These are phyloP conservation scores for Myotis findleyi DNA, from an alignment of 2,797 vertebrate genomes.

Conservation along the genomic window DNA sequence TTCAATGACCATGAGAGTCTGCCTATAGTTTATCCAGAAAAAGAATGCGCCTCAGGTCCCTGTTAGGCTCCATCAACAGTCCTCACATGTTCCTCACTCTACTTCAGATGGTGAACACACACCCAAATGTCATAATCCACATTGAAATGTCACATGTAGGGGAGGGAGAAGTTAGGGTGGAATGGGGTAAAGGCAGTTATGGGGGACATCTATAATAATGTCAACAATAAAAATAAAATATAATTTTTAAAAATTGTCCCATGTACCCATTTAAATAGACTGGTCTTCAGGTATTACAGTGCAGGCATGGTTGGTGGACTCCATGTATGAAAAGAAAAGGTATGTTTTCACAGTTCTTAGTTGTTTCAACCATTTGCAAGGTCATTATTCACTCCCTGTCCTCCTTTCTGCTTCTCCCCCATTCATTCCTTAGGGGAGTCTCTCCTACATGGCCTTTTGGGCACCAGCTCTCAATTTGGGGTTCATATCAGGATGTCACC, in stretches of 20 bases:
- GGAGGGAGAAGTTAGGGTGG: too few species aligned
- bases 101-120: neutral
- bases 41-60: neutral
- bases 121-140: neutral
- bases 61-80: neutral
- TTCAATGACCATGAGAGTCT: neutral
- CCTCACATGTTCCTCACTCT: neutral
- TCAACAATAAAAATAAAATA: too few species aligned
- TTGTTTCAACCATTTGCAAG: neutral
- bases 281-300: neutral
- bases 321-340: neutral
- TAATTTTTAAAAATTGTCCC: too few species aligned
- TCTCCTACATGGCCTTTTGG: conserved; percentile 7
- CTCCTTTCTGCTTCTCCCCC: conserved; percentile 4
- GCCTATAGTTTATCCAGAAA: neutral
- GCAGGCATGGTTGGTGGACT: neutral
- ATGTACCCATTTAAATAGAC: neutral
- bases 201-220: too few species aligned
- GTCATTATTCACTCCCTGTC: neutral
- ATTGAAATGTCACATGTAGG: conserved; percentile 15
- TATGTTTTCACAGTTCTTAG: neutral
- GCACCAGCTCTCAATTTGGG: conserved; percentile 42
- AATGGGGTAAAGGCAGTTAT: too few species aligned
- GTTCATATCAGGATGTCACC: neutral
- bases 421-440: neutral